Percentiles rank a stretch among this genome's conserved stretches.
Evolutionary conservation across 2,113 vertebrate genomes (phyloP).

Genomic region (Nothocercus julius): DNA sequence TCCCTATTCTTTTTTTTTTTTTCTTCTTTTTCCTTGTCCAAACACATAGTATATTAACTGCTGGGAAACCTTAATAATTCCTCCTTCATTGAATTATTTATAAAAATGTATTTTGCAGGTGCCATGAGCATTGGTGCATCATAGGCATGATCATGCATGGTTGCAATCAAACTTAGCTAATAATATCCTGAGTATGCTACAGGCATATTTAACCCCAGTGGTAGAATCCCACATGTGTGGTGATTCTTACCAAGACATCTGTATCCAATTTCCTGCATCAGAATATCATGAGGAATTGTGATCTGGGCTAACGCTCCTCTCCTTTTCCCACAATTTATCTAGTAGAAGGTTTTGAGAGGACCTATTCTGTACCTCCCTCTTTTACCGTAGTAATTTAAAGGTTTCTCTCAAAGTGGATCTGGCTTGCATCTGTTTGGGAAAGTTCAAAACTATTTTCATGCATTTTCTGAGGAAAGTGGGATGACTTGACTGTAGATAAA

Average conservation of each 20-base stretch:
- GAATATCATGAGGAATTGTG: neutral
- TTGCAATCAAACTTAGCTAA: neutral
- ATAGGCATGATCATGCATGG: neutral
- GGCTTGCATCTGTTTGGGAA: neutral
- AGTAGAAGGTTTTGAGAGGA: neutral
- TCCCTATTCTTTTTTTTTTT: neutral
- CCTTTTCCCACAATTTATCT: neutral
- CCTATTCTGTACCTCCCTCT: fast-evolving
- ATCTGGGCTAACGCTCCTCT: neutral
- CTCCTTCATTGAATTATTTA: neutral
- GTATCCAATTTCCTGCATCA: neutral
- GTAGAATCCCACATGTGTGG: neutral
- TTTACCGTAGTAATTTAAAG: neutral
- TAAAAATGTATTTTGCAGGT: neutral
- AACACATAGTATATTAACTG: neutral
- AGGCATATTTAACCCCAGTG: neutral
- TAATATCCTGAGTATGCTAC: neutral
- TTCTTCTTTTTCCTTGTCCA: neutral
- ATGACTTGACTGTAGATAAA: neutral
- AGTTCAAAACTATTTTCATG: neutral
- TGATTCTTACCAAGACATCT: neutral
- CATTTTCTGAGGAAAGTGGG: neutral
- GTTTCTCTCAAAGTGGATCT: neutral
- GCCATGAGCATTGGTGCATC: neutral
- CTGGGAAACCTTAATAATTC: neutral